Evolutionary conservation across 2,888 invertebrate genomes (phyloP), one percentile per base, ranked within the genome.

Genomic region (Acanthosepion esculentum): DNA sequence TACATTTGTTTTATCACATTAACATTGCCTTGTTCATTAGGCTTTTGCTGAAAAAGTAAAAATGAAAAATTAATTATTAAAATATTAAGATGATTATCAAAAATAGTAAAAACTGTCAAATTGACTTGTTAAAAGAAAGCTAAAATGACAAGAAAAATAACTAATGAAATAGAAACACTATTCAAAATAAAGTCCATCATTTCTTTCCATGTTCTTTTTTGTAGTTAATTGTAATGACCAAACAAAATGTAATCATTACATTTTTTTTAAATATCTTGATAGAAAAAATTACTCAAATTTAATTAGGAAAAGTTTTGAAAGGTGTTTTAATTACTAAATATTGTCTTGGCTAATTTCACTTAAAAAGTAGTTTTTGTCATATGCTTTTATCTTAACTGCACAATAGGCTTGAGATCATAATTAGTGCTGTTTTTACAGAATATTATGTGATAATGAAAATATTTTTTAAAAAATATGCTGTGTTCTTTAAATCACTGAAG

Each of bases 1-100:
- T 50, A 50, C 15, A 50, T 50, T 50, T 78, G 10, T 29, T 78
- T n/a, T 55, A 4, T 20, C 55, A 55, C 20, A 55, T 2, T 20
- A 20, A 20, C 5, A 18, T 23, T 59, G 1, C 59, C 20, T 78
- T n/a, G n/a, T n/a, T 78, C 10, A 33, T 78, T 78, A 78, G n/a
- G 10, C 5, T 78, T 78, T 78, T 78, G n/a, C n/a, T n/a, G 15
- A 1, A 33, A 78, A 78, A n/a, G n/a, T n/a, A 33, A 78, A 78
- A 78, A 78, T 78, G 78, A 78, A 78, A 78, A 78, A 78, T 78
- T 78, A 78, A 33, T 78, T 78, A 78, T 78, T 78, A 33, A 78
- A 33, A n/a, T 78, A n/a, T 4, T n/a, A 15, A n/a, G 18, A 5
- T 18, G 12, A 78, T 78, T 8, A 64, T 29, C 26, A 26, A 64